Evolutionary conservation across 2,888 invertebrate species (phyloP).

Genomic region (Napeogenes inachia): DNA sequence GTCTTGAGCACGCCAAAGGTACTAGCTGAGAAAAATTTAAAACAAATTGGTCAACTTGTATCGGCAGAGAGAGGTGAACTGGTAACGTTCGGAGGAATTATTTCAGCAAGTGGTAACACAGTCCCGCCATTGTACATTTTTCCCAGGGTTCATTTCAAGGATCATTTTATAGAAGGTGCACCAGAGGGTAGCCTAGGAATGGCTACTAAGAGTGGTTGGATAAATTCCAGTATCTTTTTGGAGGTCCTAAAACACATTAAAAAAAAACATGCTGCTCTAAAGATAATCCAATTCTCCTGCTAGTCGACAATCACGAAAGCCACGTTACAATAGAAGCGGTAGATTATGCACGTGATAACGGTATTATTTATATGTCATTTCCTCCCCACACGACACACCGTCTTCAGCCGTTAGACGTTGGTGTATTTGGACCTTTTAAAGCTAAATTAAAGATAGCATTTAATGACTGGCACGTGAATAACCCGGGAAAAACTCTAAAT

Average conservation of each 20-base stretch:
- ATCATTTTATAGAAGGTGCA: conserved; percentile 16
- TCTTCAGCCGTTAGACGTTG: too few species aligned
- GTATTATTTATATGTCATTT: neutral
- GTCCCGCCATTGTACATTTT: conserved; percentile 43
- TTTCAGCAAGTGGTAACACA: conserved; percentile 38
- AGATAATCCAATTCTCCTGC: conserved; percentile 28
- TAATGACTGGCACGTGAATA: too few species aligned
- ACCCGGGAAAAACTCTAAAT: too few species aligned
- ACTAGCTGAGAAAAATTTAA: too few species aligned
- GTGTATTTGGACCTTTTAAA: too few species aligned
- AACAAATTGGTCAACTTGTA: too few species aligned
- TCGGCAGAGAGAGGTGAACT: too few species aligned
- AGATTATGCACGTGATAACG: neutral
- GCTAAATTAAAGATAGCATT: too few species aligned
- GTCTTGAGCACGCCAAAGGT: too few species aligned
- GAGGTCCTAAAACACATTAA: conserved; percentile 30
- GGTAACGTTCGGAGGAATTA: conserved; percentile 45
- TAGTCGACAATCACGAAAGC: conserved; percentile 29
- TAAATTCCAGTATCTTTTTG: conserved; percentile 34
- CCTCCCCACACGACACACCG: too few species aligned
- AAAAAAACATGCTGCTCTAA: conserved; percentile 19
- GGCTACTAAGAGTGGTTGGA: conserved; percentile 32
- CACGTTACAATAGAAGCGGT: conserved; percentile 12
- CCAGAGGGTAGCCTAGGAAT: conserved; percentile 25
- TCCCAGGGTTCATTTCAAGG: conserved; percentile 32